Conservation (phyloP, 2,113 vertebrate genomes). For the Calyptommatus sinebrachiatus region DNA sequence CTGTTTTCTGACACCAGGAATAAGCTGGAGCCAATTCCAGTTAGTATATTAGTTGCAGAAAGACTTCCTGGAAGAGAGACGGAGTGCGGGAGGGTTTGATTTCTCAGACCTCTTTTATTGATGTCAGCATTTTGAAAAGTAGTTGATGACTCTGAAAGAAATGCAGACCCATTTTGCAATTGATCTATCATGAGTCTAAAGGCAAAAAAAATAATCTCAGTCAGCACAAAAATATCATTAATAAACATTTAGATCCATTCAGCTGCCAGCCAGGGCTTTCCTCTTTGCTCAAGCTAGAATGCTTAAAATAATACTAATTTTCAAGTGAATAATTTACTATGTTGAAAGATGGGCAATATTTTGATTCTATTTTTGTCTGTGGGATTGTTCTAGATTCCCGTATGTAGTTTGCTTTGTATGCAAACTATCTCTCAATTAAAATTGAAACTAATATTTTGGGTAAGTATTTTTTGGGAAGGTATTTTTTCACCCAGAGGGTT, state of each 20-base stretch:
- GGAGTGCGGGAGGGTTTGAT: slow-evolving; percentile 6
- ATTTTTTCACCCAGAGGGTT: too few relatives aligned
- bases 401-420: too few relatives aligned
- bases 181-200: slow-evolving; percentile 12
- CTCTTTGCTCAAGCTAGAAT: slow-evolving; percentile 1
- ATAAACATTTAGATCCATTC: slow-evolving; percentile 16
- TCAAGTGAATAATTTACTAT: background rate
- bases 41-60: slow-evolving; percentile 8
- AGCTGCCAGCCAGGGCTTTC: slow-evolving; percentile 15
- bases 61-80: slow-evolving; percentile 21
- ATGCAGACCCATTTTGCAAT: background rate
- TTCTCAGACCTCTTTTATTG: slow-evolving; percentile 7
- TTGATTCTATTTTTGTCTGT: background rate
- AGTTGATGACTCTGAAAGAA: slow-evolving; percentile 20
- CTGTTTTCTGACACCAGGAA: background rate
- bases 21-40: slow-evolving; percentile 13
- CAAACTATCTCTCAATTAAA: background rate
- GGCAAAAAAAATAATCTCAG: background rate
- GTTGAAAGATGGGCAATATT: background rate
- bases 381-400: background rate
- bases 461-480: too few relatives aligned
- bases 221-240: background rate
- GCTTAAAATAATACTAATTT: background rate
- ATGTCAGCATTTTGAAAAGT: slow-evolving; percentile 20
- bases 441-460: background rate